These are phyloP conservation scores for Rousettus leschenaultii DNA, from an alignment of 2,113 vertebrate species.

Conservation along the genomic window DNA sequence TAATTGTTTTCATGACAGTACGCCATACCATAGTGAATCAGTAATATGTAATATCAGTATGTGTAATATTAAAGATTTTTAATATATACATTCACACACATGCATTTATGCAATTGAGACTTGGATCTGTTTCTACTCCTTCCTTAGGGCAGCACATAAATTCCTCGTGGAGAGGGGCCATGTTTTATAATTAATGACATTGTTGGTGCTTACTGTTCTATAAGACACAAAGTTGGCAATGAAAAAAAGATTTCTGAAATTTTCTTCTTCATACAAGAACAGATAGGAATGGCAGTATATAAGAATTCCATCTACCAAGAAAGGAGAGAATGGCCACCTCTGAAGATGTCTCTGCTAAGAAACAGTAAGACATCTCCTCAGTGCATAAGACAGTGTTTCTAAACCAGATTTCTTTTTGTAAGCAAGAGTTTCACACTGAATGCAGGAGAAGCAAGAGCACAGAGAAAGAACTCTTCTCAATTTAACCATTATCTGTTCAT, in stretches of 20 bases:
- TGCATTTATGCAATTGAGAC: background rate
- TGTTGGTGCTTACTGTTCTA: background rate
- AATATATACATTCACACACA: background rate
- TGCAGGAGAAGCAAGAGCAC: background rate
- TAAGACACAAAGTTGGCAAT: background rate
- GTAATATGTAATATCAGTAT: no score
- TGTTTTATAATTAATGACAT: slow-evolving; percentile 22
- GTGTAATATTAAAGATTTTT: no score
- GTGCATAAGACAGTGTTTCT: background rate
- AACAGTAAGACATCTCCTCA: background rate
- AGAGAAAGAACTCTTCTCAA: background rate
- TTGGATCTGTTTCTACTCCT: background rate
- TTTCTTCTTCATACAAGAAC: background rate
- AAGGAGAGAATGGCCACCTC: background rate
- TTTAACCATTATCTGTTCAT: background rate
- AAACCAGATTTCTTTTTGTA: background rate
- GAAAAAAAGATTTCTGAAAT: background rate
- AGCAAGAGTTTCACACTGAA: slow-evolving; percentile 18
- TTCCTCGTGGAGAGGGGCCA: background rate
- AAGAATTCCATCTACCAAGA: background rate
- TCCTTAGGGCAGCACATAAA: background rate
- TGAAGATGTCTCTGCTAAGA: background rate
- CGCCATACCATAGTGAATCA: background rate
- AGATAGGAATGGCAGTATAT: background rate
- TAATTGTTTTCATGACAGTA: background rate